Evolutionary conservation across 2,113 vertebrate genomes (phyloP).

Genomic region (Synchiropus splendidus): DNA sequence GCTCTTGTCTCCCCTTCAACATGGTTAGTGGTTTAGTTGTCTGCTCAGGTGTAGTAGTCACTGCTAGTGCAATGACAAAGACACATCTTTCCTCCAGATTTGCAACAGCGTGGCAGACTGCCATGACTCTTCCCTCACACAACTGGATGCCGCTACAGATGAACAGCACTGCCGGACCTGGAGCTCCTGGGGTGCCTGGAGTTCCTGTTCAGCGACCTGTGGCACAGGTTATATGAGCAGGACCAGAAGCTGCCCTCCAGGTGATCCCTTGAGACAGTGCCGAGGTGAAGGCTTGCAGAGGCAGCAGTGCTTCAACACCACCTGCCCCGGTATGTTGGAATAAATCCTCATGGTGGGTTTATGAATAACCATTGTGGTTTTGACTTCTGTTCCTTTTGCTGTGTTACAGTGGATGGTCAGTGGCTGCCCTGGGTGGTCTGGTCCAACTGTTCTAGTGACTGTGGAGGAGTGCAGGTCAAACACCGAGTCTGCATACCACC

Average conservation of each 20-base stretch:
- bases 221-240: constrained; percentile 65
- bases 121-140: constrained; percentile 8
- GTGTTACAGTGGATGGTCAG: constrained; percentile 66
- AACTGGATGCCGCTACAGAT: constrained; percentile 38
- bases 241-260: constrained; percentile 53
- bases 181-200: constrained; percentile 76
- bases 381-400: background rate
- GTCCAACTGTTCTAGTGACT: constrained; percentile 73
- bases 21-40: constrained; percentile 43
- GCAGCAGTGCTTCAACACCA: constrained; percentile 70
- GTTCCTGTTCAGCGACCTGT: constrained; percentile 69
- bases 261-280: constrained; percentile 59
- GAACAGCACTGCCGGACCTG: constrained; percentile 71
- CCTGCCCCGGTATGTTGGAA: constrained; percentile 64
- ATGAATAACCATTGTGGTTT: too few relatives aligned
- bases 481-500: constrained; percentile 68
- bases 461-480: constrained; percentile 66
- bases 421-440: constrained; percentile 77
- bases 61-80: background rate
- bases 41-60: background rate
- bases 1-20: constrained; percentile 71
- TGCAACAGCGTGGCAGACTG: constrained; percentile 77
- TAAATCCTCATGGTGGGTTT: background rate
- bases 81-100: constrained; percentile 58
- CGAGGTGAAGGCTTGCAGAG: constrained; percentile 58